Percentiles rank a stretch among this genome's conserved stretches.
Evolutionary conservation across 2,888 invertebrate genomes (phyloP).

Genomic region (Gymnoscelis rufifasciata): DNA sequence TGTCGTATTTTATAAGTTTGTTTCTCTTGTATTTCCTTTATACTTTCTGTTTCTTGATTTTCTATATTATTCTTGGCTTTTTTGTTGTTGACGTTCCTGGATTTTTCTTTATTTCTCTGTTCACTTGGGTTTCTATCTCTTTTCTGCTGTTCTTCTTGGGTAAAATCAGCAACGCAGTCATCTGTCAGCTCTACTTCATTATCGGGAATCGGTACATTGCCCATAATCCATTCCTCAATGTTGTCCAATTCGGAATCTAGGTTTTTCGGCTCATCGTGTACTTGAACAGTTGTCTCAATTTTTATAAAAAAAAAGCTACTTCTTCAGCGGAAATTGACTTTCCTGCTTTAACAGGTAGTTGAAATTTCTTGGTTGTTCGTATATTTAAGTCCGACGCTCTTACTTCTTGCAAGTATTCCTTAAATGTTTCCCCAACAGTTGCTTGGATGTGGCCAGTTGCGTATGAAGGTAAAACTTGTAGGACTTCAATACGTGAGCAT

Average conservation of each 20-base stretch:
- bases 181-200: slow-evolving; percentile 8
- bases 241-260: slow-evolving; percentile 3
- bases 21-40: slow-evolving; percentile 7
- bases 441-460: slow-evolving; percentile 15
- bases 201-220: slow-evolving; percentile 2
- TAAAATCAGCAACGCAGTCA: slow-evolving; percentile 6
- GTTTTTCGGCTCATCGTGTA: slow-evolving; percentile 3
- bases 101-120: slow-evolving; percentile 7
- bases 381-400: slow-evolving; percentile 19
- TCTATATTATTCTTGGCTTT: slow-evolving; percentile 7
- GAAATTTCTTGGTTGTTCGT: slow-evolving; percentile 22
- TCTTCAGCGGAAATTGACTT: slow-evolving; percentile 23
- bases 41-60: slow-evolving; percentile 5
- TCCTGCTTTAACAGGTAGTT: slow-evolving; percentile 23
- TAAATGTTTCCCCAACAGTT: slow-evolving; percentile 22
- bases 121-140: slow-evolving; percentile 3
- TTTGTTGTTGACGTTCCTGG: slow-evolving; percentile 8
- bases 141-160: slow-evolving; percentile 4
- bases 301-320: slow-evolving; percentile 20
- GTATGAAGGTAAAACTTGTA: slow-evolving; percentile 20
- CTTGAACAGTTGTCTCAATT: slow-evolving; percentile 10
- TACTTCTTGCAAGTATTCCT: slow-evolving; percentile 22
- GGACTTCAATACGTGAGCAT: slow-evolving; percentile 17
- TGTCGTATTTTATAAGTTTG: slow-evolving; percentile 9
- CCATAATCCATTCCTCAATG: slow-evolving; percentile 3